Conservation (phyloP, 1,140 invertebrate species). For the Reticulitermes speratus region DNA sequence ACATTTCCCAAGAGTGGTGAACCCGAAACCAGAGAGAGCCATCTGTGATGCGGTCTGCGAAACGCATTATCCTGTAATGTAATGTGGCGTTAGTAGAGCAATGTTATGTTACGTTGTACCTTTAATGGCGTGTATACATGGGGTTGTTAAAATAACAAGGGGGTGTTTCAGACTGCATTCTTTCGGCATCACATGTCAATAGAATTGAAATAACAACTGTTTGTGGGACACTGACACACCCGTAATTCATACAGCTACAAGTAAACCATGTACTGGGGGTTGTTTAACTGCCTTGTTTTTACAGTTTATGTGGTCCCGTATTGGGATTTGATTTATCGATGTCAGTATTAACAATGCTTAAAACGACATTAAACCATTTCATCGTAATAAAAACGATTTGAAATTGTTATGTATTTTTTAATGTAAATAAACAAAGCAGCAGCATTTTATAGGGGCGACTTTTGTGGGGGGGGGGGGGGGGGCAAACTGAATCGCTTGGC, state of each 20-base stretch:
- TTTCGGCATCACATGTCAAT: neutral
- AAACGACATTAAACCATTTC: too few species aligned
- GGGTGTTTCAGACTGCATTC: neutral
- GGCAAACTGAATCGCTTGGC: too few species aligned
- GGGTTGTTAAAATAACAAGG: neutral
- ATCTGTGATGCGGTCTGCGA: neutral
- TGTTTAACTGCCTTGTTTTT: neutral
- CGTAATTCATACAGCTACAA: neutral
- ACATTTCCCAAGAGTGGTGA: too few species aligned
- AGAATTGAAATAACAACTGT: neutral
- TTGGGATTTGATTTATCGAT: too few species aligned
- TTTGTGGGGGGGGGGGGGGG: too few species aligned
- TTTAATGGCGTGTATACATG: neutral
- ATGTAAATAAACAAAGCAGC: too few species aligned
- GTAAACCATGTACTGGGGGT: neutral
- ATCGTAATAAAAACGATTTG: too few species aligned
- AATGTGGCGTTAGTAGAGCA: neutral
- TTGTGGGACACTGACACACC: neutral
- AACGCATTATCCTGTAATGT: neutral
- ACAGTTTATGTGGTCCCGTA: too few species aligned
- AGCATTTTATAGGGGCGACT: too few species aligned
- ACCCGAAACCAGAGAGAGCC: neutral
- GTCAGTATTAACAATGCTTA: too few species aligned
- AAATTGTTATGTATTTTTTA: too few species aligned
- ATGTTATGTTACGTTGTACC: neutral